phyloP scores from a whole-genome alignment of 2,113 vertebrate genomes.

The Serinus canaria region DNA sequence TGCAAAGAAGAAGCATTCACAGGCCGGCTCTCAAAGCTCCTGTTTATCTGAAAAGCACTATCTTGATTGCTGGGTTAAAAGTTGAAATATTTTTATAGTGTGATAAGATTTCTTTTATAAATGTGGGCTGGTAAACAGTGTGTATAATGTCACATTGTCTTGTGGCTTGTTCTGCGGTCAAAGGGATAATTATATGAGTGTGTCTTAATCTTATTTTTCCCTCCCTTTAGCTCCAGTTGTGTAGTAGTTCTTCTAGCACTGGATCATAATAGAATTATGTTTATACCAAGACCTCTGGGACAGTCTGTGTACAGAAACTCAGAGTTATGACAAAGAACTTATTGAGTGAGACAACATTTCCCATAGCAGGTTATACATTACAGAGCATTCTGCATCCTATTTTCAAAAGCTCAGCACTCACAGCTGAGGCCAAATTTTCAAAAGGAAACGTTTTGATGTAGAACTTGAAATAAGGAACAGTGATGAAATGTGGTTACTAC shows the following conservation, averaged over 20 bases:
- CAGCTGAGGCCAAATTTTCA: neutral
- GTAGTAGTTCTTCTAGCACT: neutral
- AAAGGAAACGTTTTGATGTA: neutral
- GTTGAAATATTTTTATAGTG: constrained; percentile 6
- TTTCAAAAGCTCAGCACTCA: neutral
- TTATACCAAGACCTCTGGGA: neutral
- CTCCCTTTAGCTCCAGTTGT: neutral
- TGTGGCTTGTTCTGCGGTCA: neutral
- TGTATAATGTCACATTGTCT: neutral
- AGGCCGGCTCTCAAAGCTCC: neutral
- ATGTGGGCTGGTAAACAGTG: neutral
- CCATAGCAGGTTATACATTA: neutral
- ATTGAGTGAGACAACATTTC: neutral
- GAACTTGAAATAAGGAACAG: neutral
- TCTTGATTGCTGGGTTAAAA: constrained; percentile 17
- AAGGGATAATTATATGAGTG: neutral
- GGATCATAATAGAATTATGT: neutral
- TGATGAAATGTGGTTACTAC: neutral
- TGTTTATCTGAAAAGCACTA: neutral
- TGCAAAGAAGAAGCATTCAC: neutral
- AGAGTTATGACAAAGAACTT: neutral
- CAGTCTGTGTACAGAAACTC: neutral
- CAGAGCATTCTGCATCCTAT: neutral
- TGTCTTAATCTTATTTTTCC: neutral
- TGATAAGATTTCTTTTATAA: neutral